A percentile compares a stretch with the other conserved stretches of the same genome.
Conservation (phyloP, 2,797 vertebrate species). For the Oreortyx pictus region DNA sequence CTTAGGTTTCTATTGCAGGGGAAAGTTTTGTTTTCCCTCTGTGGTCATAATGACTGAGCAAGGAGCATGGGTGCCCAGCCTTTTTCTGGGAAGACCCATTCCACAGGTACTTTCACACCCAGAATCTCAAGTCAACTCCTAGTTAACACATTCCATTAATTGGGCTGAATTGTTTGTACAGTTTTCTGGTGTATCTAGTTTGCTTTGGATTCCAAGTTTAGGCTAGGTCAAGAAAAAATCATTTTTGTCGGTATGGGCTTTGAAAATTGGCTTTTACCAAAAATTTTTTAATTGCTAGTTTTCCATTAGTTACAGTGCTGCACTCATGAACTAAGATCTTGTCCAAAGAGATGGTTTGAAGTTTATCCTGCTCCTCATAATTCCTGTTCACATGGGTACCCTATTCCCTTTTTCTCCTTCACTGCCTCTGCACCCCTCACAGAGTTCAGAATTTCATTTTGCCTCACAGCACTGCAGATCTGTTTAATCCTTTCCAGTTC, state of each 20-base stretch:
- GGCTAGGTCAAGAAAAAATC: neutral
- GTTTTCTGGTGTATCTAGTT: neutral
- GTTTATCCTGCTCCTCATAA: conserved; percentile 20
- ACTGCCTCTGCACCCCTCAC: conserved; percentile 7
- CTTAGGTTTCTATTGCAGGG: neutral
- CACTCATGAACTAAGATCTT: neutral
- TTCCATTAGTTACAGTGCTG: neutral
- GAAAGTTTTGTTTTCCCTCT: neutral
- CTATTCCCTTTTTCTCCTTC: conserved; percentile 1
- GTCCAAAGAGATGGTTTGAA: neutral
- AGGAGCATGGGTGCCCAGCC: neutral
- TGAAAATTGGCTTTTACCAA: neutral
- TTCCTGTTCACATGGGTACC: neutral
- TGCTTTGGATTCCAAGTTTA: neutral
- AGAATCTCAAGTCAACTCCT: neutral
- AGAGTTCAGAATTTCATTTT: conserved; percentile 20
- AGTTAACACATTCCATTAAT: neutral
- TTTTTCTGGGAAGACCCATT: neutral
- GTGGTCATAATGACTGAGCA: neutral
- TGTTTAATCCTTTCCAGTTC: conserved; percentile 57
- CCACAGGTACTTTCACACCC: neutral
- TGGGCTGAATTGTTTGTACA: neutral
- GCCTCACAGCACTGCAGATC: conserved; percentile 34
- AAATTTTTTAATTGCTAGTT: neutral
- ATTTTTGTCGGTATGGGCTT: neutral